Base-by-base conservation (phyloP, 37 sponge, comb jelly and placozoan genomes). In the Halichondria panicea region DNA sequence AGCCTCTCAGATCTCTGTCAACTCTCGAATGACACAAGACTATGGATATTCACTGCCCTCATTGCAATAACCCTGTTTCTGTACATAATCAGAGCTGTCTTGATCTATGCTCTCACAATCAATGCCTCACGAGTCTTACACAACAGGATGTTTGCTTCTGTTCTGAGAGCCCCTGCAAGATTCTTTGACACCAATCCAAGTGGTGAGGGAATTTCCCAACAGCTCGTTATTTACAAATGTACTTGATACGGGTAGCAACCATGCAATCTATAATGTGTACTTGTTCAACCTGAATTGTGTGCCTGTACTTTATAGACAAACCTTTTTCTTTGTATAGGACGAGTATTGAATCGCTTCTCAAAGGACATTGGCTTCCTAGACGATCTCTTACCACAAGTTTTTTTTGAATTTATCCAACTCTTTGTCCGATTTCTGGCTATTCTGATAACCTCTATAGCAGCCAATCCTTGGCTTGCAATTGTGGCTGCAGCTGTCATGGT, bases 141-240 rank as follows among this genome's bases (percentile, higher is more conserved):
- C 74, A 81, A 88, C 53, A 78, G 63, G n/a, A 84, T 84, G 82
- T 81, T 93, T 53, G 46, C 46, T 1, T 15, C 86, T 4, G 43
- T 88, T 3, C 78, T 93, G 0, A 61, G 79, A 74, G 76, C 82
- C 34, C 93, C 93, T 34, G 53, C 88, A 22, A 56, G 75, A 25
- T 93, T 93, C 70, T 93, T 89, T 75, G 91, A 93, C 68, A 88
- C 77, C 33, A 93, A 88, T 53, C 93, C 93, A 28, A 73, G 72
- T 55, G 93, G 93, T 76, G 19, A 76, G 64, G 25, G 25, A 7
- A 21, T 11, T 24, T 27, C 11, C 52, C 15, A 19, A 11, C 15
- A 19, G 52, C 11, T 19, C 13, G 52, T 48, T 48, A 48, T 48
- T 19, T 48, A 19, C 15, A 48, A 19, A 48, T 3, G 7, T 19